Conservation (phyloP, 2,797 vertebrate genomes). For the Melanotaenia nigrans region DNA sequence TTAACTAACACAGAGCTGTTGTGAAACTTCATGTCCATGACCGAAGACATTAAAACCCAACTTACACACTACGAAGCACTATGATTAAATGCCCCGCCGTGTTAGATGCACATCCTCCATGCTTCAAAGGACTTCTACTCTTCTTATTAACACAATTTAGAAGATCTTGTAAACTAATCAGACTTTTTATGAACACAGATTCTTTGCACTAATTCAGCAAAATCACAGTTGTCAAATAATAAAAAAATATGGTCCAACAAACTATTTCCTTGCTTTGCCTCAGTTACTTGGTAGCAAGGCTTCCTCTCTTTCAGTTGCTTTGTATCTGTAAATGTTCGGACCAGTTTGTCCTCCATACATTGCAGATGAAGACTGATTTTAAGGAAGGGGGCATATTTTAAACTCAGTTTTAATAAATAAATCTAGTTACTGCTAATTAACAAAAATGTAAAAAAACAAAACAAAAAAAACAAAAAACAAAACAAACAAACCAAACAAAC, state of each 20-base stretch:
- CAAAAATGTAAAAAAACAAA: no score
- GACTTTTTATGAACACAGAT: background rate
- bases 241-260: background rate
- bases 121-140: background rate
- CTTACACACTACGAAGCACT: background rate
- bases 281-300: background rate
- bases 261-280: background rate
- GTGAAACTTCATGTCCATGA: constrained; percentile 6
- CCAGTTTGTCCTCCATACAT: no score
- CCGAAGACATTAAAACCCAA: constrained; percentile 3
- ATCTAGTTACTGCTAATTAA: no score
- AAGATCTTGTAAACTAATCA: background rate
- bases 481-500: no score
- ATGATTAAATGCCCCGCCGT: background rate
- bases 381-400: no score
- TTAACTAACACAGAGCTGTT: background rate
- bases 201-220: background rate
- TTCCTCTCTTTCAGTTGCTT: background rate
- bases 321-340: background rate
- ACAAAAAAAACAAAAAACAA: no score
- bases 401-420: no score
- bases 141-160: background rate
- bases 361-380: no score
- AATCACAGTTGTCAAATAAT: no score
- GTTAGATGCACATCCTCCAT: constrained; percentile 1